phyloP scores from a whole-genome alignment of 2,888 invertebrate species.

The Amphiduros pacificus region DNA sequence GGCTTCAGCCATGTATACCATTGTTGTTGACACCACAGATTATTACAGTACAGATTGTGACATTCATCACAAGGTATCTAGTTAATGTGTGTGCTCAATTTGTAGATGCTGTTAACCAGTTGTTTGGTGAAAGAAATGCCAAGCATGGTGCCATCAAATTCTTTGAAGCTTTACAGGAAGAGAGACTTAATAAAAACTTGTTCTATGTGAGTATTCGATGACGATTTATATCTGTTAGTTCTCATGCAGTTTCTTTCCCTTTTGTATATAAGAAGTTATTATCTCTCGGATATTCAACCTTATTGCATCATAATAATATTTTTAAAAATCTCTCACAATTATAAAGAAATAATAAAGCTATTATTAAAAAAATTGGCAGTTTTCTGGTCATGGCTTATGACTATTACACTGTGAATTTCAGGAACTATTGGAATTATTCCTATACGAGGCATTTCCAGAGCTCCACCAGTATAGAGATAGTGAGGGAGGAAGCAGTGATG shows the following conservation, averaged over 20 bases:
- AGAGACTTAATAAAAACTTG: conserved; percentile 83
- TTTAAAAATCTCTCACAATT: background rate
- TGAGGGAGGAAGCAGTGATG: no score
- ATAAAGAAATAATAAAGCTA: background rate
- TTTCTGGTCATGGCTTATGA: no score
- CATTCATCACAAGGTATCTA: background rate
- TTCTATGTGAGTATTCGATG: conserved; percentile 75
- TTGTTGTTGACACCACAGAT: no score
- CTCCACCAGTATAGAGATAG: no score
- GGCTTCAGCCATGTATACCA: no score
- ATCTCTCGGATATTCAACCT: background rate
- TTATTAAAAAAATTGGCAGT: no score
- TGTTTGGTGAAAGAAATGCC: conserved; percentile 84
- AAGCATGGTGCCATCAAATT: conserved; percentile 82
- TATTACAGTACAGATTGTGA: no score
- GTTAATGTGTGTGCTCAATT: conserved; percentile 47
- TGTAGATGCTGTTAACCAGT: conserved; percentile 77
- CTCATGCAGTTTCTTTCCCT: background rate
- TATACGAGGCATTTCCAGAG: conserved; percentile 73
- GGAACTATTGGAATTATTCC: conserved; percentile 71
- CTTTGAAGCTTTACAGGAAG: conserved; percentile 83
- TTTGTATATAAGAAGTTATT: background rate
- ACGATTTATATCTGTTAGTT: background rate
- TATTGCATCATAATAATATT: no score
- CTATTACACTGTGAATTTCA: conserved; percentile 64